Conservation (phyloP, 2,797 vertebrate genomes). For the Pangasius krempfi region DNA sequence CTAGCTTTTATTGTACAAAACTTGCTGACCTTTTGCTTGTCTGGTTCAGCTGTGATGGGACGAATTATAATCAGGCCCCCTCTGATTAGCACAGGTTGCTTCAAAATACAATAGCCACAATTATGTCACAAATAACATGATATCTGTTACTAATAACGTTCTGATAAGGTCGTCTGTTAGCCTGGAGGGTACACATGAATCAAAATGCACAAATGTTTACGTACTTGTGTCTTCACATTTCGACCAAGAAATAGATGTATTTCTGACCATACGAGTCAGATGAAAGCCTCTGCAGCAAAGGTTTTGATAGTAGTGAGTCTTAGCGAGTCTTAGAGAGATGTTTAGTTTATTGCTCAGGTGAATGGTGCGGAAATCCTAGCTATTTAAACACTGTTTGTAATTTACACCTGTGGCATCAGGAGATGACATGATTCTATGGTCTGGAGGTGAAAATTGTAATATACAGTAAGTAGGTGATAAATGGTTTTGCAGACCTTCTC, state of each 20-base stretch:
- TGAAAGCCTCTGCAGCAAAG: neutral
- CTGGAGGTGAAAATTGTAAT: neutral
- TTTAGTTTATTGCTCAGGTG: neutral
- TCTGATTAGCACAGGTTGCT: neutral
- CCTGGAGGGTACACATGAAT: neutral
- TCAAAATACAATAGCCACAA: neutral
- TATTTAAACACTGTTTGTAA: neutral
- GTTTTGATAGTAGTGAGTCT: neutral
- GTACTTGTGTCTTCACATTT: neutral
- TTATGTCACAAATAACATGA: neutral
- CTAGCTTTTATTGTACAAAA: neutral
- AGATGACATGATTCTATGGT: neutral
- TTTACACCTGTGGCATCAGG: neutral
- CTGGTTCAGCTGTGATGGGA: neutral
- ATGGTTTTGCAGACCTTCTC: neutral
- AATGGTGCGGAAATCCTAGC: neutral
- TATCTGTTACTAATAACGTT: neutral
- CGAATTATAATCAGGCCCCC: neutral
- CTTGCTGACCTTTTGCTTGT: neutral
- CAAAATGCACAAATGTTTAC: neutral
- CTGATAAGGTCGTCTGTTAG: neutral
- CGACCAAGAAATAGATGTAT: neutral
- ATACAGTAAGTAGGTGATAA: neutral
- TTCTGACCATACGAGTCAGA: neutral
- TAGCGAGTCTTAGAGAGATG: neutral